Evolutionary conservation across 2,888 invertebrate genomes (phyloP), one percentile per base, ranked within the genome.

Genomic region (Pomacea canaliculata): DNA sequence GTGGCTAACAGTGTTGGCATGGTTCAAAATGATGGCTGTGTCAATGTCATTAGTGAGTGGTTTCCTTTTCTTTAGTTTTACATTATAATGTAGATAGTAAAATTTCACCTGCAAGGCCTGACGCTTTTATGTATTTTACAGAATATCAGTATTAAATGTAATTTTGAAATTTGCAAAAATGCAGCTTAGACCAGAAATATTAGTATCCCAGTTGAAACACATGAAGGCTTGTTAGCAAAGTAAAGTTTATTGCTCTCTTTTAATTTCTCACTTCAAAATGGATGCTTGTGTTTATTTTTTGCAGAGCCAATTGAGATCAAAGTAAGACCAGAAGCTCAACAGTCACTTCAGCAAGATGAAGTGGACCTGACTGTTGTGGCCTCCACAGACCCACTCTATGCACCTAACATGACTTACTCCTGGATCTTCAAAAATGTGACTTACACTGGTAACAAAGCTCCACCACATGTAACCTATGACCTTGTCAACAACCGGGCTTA

Each of bases 11-110:
- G 23, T 48, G 63, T 71, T 10, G 82, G 78, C 5, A 37, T 68
- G 23, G 23, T 46, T 37, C 75, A 77, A 68, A 77, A 73, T 16
- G 79, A 81, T 69, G 82, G 74, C 19, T 80, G 77, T 69, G 78
- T 82, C 63, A 82, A 80, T 60, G 82, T 82, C 19, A 63, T 82
- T 12, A 59, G 82, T 82, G 71, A 82, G 80, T 73, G n/a, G 12
- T 23, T 18, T 72, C 16, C 27, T 60, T 27, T 56, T 56, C 12
- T 13, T 1, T 1, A 13, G 51, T 13, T 4, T 16, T 10, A 13
- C 16, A 16, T 56, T 37, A 10, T 19, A 63, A 16, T 63, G 1
- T 10, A 23, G 16, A 63, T 12, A 12, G 19, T 10, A 23, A 10
- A 7, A 63, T 19, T 23, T 12, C 8, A 27, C 19, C 1, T 63